phyloP scores from a whole-genome alignment of 2,888 invertebrate genomes.

The Hyles lineata region DNA sequence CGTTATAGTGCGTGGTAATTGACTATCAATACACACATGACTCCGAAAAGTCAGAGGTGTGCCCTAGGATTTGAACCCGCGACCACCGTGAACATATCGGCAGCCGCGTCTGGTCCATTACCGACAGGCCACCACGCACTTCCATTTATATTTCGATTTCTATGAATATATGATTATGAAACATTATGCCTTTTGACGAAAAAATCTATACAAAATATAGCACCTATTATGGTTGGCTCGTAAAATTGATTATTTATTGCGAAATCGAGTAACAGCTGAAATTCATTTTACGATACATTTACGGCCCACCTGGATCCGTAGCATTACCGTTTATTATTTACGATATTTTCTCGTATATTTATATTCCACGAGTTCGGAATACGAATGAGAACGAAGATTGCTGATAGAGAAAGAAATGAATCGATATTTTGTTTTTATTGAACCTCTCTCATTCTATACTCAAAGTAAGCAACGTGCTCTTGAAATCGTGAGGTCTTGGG shows the following conservation, averaged over 20 bases:
- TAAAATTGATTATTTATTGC: slow-evolving; percentile 27
- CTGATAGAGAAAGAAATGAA: neutral
- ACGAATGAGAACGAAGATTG: slow-evolving; percentile 3
- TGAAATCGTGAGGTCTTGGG: too few relatives aligned
- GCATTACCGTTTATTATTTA: slow-evolving; percentile 15
- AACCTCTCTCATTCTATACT: too few relatives aligned
- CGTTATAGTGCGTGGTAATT: too few relatives aligned
- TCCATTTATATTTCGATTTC: too few relatives aligned
- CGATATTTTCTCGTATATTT: slow-evolving; percentile 24
- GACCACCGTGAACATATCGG: too few relatives aligned
- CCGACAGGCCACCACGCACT: too few relatives aligned
- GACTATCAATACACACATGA: too few relatives aligned
- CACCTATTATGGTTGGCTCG: slow-evolving; percentile 32
- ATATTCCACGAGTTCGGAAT: slow-evolving; percentile 5
- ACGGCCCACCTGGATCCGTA: slow-evolving; percentile 19
- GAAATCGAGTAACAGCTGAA: slow-evolving; percentile 30
- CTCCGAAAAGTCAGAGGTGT: too few relatives aligned
- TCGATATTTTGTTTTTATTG: neutral
- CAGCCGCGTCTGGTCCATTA: too few relatives aligned
- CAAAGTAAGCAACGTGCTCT: too few relatives aligned
- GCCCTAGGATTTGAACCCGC: too few relatives aligned
- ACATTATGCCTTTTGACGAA: neutral
- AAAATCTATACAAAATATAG: slow-evolving; percentile 29
- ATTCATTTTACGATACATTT: slow-evolving; percentile 13
- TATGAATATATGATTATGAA: too few relatives aligned